Conservation (phyloP, 2,797 vertebrate species). For the Nothura maculosa region DNA sequence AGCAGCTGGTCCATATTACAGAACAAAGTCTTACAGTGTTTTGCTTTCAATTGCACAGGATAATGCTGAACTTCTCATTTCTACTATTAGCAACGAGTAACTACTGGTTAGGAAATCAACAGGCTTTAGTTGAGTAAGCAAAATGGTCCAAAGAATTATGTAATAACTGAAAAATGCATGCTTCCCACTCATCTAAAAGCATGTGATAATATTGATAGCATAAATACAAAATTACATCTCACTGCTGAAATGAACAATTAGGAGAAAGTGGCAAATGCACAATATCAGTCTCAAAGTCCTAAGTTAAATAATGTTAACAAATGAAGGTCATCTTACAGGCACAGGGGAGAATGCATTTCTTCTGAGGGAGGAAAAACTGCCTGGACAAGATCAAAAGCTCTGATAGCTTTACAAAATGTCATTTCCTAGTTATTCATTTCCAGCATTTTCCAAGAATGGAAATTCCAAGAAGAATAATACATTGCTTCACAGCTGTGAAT, state of each 20-base stretch:
- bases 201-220: background rate
- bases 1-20: background rate
- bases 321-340: background rate
- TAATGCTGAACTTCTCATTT: background rate
- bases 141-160: background rate
- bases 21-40: background rate
- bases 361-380: background rate
- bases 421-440: slow-evolving; percentile 66
- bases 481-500: slow-evolving; percentile 44
- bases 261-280: background rate
- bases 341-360: background rate
- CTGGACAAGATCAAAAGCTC: slow-evolving; percentile 9
- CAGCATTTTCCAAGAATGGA: slow-evolving; percentile 59
- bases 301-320: background rate
- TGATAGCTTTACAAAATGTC: slow-evolving; percentile 21
- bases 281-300: background rate
- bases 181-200: background rate
- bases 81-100: background rate
- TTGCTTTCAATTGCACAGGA: background rate
- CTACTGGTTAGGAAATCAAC: background rate
- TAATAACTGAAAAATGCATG: background rate
- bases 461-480: slow-evolving; percentile 55
- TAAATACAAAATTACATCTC: background rate
- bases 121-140: background rate
- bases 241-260: background rate